phyloP scores from a whole-genome alignment of 2,888 invertebrate genomes.

The Andrena praecox region DNA sequence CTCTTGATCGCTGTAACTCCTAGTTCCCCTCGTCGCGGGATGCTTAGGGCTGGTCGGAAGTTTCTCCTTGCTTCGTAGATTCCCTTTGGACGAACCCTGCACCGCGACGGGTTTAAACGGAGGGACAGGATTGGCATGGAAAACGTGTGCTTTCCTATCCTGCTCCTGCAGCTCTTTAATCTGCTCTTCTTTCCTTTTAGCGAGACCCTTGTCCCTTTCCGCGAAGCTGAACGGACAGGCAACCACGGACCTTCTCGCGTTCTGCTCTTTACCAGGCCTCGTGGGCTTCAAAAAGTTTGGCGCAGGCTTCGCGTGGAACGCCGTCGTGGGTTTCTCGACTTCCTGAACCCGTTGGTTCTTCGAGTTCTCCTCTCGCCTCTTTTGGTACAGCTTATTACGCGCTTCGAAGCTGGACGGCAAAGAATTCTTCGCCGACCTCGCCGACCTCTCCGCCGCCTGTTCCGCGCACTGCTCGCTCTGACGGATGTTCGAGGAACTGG shows the following conservation, averaged over 20 bases:
- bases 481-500: background rate
- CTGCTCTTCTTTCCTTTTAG: constrained; percentile 87
- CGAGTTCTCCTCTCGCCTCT: constrained; percentile 84
- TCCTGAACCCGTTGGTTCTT: constrained; percentile 74
- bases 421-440: constrained; percentile 64
- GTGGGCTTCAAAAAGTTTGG: constrained; percentile 81
- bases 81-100: constrained; percentile 77
- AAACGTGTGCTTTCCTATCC: constrained; percentile 87
- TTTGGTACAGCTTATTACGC: constrained; percentile 83
- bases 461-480: background rate
- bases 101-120: constrained; percentile 85
- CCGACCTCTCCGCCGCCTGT: constrained; percentile 37
- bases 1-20: constrained; percentile 45
- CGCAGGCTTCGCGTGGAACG: constrained; percentile 88
- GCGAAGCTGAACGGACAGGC: constrained; percentile 87
- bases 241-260: constrained; percentile 12
- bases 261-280: constrained; percentile 39
- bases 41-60: constrained; percentile 18
- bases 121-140: constrained; percentile 90
- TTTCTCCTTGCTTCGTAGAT: constrained; percentile 65
- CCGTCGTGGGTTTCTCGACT: constrained; percentile 70
- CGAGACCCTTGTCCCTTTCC: constrained; percentile 87
- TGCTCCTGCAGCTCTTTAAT: constrained; percentile 88
- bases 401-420: constrained; percentile 86
- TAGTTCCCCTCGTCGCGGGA: background rate